A percentile compares a stretch with the other conserved stretches of the same genome.
Conservation (phyloP, 1,140 invertebrate genomes). For the Cardiocondyla obscurior region DNA sequence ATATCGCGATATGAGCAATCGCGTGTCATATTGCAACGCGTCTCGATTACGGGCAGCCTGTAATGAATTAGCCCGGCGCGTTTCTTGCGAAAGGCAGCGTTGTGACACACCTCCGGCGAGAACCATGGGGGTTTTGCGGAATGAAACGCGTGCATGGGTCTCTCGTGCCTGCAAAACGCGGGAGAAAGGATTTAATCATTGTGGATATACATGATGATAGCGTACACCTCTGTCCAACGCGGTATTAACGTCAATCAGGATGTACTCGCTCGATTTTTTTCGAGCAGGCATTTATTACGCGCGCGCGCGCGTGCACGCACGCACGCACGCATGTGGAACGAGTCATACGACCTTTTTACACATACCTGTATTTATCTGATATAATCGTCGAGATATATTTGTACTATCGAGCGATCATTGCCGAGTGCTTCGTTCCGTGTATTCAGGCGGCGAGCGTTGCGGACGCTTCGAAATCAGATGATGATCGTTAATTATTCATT, state of each 20-base stretch:
- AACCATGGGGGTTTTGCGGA: slow-evolving; percentile 21
- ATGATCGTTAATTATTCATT: not conserved
- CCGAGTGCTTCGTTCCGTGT: not conserved
- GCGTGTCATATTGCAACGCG: not conserved
- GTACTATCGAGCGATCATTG: not conserved
- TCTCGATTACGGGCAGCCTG: slow-evolving; percentile 15
- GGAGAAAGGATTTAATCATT: slow-evolving; percentile 55
- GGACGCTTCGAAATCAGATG: not conserved
- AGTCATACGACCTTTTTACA: slow-evolving; percentile 14
- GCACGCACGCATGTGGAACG: not conserved
- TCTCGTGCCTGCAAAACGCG: slow-evolving; percentile 2
- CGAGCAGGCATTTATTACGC: not conserved
- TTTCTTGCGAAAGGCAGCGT: slow-evolving; percentile 20
- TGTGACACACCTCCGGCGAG: slow-evolving; percentile 31
- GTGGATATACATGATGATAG: slow-evolving; percentile 17
- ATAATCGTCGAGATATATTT: slow-evolving; percentile 5
- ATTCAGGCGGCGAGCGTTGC: not conserved
- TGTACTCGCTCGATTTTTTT: not conserved
- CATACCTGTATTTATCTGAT: not conserved
- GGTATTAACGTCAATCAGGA: slow-evolving; percentile 37
- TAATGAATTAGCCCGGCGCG: slow-evolving; percentile 38
- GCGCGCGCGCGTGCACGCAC: not conserved
- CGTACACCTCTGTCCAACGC: not conserved
- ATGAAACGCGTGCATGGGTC: not conserved
- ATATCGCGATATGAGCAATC: too few relatives aligned